Evolutionary conservation across 1,140 invertebrate species (phyloP), one percentile per base, ranked within the genome.

Genomic region (Hycleus phaleratus): DNA sequence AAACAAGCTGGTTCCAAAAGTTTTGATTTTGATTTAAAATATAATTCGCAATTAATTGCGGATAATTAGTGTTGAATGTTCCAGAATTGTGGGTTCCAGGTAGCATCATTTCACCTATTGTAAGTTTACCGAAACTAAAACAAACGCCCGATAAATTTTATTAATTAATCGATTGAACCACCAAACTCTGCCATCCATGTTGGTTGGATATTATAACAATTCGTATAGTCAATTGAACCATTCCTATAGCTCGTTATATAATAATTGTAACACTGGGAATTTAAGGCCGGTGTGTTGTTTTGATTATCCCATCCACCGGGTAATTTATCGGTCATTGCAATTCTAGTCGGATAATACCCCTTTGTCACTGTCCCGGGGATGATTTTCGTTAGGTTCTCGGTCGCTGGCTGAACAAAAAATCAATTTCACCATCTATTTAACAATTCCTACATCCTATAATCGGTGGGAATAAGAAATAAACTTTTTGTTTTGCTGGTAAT

Each of bases 1-100:
- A 85, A 1, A 88, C 82, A 9, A 92, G 75, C 69, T 91, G 89
- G 0, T 81, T 81, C 83, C 87, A 91, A 12, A 91, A 78, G 65
- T 85, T 82, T 42, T 85, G 81, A 69, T 91, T 87, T 72, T 93
- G 90, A 18, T 81, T 83, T 4, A 81, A 63, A 46, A 80, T 63
- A 60, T 80, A 83, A n/a, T 76, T 71, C 56, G 76, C 68, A 50
- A 32, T 4, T 32, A 32, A 77, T 71, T 40, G 71, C 65, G 1
- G 74, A 73, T 18, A 74, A 46, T 40, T 10, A 12, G 32, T 26
- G 75, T 70, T 72, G 68, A 67, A 85, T 38, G 81, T 81, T 12
- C 82, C 85, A 1, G 84, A 83, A 68, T 87, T 86, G 66, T 87
- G 85, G 0, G 85, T 85, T 3, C 85, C 85, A 18, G 85, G 85